Conservation (phyloP, 92 coral and sea anemone species). For the Hydrozoanthus gracilis region DNA sequence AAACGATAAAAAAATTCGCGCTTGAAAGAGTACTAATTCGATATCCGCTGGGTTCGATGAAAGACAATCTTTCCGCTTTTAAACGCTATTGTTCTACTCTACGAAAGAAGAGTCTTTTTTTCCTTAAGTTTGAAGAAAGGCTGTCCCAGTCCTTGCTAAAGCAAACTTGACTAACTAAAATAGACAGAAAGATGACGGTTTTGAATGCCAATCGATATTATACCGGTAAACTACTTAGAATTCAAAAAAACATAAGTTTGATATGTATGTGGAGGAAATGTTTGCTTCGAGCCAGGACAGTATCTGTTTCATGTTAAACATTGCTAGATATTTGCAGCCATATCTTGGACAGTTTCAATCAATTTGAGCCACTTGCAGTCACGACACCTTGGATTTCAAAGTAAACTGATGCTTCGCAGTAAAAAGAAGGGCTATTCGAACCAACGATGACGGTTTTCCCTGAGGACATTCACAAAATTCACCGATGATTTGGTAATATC, state of each 20-base stretch:
- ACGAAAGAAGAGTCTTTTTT: neutral
- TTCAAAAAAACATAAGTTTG: neutral
- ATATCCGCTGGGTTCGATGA: neutral
- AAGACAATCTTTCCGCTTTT: neutral
- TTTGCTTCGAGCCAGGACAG: neutral
- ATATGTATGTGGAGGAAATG: neutral
- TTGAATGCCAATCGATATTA: neutral
- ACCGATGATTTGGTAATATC: neutral
- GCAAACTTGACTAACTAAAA: neutral
- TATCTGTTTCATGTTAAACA: neutral
- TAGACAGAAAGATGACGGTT: neutral
- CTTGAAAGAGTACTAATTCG: constrained; percentile 1
- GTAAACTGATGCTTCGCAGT: neutral
- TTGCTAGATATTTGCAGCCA: neutral
- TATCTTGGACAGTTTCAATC: neutral
- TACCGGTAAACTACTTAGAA: neutral
- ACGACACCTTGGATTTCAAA: neutral
- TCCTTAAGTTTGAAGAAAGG: neutral
- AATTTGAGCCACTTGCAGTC: neutral
- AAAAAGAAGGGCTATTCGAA: neutral
- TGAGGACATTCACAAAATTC: neutral
- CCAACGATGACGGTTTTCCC: neutral
- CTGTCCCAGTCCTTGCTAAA: neutral
- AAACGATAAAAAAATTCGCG: neutral
- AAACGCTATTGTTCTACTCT: neutral